These are phyloP conservation scores for Temnothorax rugatulus DNA, from an alignment of 2,888 invertebrate species.

Conservation along the genomic window DNA sequence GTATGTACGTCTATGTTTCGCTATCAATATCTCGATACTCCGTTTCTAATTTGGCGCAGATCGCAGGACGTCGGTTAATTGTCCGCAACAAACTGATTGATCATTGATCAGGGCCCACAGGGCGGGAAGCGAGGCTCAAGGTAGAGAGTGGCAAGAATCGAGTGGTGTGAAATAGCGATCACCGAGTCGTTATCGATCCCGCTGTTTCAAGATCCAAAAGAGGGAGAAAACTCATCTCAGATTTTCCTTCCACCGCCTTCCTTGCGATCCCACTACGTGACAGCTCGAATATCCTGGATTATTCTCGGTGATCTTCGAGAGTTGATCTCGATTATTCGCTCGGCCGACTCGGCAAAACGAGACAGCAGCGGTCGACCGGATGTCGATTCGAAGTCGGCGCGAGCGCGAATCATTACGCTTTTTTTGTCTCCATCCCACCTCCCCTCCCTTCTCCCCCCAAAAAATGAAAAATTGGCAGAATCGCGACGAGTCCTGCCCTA, in stretches of 20 bases:
- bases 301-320: slow-evolving; percentile 3
- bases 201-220: slow-evolving; percentile 7
- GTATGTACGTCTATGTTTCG: background rate
- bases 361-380: background rate
- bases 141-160: background rate
- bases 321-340: background rate
- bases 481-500: slow-evolving; percentile 67
- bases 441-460: background rate
- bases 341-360: background rate
- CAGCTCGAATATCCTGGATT: slow-evolving; percentile 30
- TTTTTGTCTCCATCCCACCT: background rate
- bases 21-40: background rate
- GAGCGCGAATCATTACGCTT: background rate
- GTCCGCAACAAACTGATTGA: background rate
- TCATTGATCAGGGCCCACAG: background rate
- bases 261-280: background rate
- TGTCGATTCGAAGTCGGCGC: slow-evolving; percentile 11
- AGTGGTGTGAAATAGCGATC: slow-evolving; percentile 4
- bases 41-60: background rate
- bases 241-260: background rate
- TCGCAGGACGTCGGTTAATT: background rate
- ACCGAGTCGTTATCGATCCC: slow-evolving; percentile 3
- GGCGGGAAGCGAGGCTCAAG: background rate
- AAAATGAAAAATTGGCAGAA: background rate
- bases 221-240: slow-evolving; percentile 8